Evolutionary conservation across 2,113 vertebrate genomes (phyloP).

Genomic region (Rhabdomys dilectus): DNA sequence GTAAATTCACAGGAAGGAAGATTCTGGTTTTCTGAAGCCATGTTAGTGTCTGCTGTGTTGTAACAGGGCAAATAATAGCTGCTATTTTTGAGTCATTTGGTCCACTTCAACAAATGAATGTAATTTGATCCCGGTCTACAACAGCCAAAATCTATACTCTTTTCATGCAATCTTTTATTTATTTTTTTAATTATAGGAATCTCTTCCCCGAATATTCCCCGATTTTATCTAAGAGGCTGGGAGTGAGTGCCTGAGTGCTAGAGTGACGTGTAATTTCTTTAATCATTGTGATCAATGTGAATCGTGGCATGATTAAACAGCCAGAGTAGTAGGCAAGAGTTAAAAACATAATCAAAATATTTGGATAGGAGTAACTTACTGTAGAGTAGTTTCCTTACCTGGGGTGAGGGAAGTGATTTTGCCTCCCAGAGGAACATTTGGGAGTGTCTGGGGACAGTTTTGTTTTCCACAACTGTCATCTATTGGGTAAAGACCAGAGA

Average conservation of each 20-base stretch:
- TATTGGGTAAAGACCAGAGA: constrained; percentile 6
- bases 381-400: constrained; percentile 17
- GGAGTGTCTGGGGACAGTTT: constrained; percentile 46
- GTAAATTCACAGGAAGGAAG: constrained; percentile 24
- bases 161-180: constrained; percentile 65
- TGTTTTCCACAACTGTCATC: constrained; percentile 47
- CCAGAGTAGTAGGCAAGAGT: constrained; percentile 48
- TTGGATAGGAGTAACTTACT: constrained; percentile 59
- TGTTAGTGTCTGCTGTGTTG: constrained; percentile 23
- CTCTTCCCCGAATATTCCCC: constrained; percentile 49
- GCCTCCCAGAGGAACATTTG: constrained; percentile 5
- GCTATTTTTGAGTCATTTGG: constrained; percentile 46
- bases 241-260: constrained; percentile 21
- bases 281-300: constrained; percentile 70
- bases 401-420: neutral
- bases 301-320: constrained; percentile 52
- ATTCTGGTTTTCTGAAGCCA: neutral
- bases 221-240: constrained; percentile 60
- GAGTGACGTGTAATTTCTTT: constrained; percentile 72
- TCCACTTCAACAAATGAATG: constrained; percentile 64
- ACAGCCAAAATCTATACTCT: constrained; percentile 59
- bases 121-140: constrained; percentile 45
- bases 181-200: constrained; percentile 71
- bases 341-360: constrained; percentile 78
- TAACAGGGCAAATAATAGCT: neutral